phyloP scores from a whole-genome alignment of 1,140 invertebrate genomes.

The Chironomus striatipennis region DNA sequence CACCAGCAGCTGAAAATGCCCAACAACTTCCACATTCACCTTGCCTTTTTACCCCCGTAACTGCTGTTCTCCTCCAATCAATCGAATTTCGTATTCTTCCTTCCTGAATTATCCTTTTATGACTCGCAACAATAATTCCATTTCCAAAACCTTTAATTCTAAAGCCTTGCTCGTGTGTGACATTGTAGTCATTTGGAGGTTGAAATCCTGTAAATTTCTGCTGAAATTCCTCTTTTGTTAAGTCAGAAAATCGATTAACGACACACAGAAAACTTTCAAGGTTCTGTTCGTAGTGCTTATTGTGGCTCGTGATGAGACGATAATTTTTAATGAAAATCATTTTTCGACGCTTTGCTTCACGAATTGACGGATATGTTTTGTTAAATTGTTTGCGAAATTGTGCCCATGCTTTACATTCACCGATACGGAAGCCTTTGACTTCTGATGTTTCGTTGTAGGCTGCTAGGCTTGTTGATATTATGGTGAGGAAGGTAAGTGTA shows the following conservation, averaged over 20 bases:
- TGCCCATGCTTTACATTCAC: neutral
- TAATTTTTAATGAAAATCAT: neutral
- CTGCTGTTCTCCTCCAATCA: neutral
- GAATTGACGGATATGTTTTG: neutral
- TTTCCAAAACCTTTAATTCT: neutral
- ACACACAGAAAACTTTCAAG: neutral
- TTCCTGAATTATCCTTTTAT: neutral
- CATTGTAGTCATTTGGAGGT: neutral
- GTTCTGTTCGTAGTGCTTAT: neutral
- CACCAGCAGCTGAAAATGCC: slow-evolving; percentile 77
- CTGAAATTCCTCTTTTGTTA: neutral
- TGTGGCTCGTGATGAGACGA: neutral
- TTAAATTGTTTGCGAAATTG: neutral
- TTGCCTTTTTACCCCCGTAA: slow-evolving; percentile 71
- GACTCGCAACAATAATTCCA: neutral
- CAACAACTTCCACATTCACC: slow-evolving; percentile 85
- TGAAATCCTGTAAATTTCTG: neutral
- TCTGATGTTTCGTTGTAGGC: no score
- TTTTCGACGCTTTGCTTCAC: neutral
- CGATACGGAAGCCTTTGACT: neutral
- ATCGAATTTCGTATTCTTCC: neutral
- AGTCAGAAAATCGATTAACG: neutral
- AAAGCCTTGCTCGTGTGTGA: neutral
- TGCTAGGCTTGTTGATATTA: no score
- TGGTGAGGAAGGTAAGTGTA: no score